These are phyloP conservation scores for Agrotis ipsilon DNA, from an alignment of 2,888 invertebrate genomes.

Conservation along the genomic window DNA sequence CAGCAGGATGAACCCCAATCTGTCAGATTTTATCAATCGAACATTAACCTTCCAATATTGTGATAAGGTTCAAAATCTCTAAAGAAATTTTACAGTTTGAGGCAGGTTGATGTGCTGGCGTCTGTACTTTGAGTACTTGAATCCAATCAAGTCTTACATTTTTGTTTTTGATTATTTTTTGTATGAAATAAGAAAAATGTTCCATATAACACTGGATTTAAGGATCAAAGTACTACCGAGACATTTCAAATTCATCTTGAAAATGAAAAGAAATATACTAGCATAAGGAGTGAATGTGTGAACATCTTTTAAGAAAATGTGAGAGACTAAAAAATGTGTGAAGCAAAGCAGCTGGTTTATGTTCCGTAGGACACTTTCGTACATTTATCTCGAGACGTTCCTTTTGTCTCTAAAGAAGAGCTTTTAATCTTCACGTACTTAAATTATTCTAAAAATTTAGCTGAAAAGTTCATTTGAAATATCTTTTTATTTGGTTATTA, in stretches of 20 bases:
- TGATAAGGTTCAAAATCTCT: no score
- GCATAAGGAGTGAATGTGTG: background rate
- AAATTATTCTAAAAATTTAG: background rate
- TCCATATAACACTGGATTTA: no score
- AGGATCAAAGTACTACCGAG: background rate
- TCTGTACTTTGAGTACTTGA: no score
- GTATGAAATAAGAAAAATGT: no score
- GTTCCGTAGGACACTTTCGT: background rate
- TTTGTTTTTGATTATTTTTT: no score
- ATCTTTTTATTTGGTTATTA: background rate
- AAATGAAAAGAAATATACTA: background rate
- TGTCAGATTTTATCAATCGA: no score
- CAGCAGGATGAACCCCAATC: no score
- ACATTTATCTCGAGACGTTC: background rate
- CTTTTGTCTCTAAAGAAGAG: background rate
- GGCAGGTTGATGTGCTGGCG: no score
- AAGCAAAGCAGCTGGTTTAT: background rate
- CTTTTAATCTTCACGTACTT: background rate
- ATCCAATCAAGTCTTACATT: no score
- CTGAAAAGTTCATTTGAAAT: background rate
- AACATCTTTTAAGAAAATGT: background rate
- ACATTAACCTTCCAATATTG: no score
- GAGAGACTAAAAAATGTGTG: constrained; percentile 11
- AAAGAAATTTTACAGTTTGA: no score
- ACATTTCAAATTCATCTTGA: background rate